These are phyloP conservation scores for Donacobius atricapilla DNA, from an alignment of 2,113 vertebrate species.

Conservation along the genomic window DNA sequence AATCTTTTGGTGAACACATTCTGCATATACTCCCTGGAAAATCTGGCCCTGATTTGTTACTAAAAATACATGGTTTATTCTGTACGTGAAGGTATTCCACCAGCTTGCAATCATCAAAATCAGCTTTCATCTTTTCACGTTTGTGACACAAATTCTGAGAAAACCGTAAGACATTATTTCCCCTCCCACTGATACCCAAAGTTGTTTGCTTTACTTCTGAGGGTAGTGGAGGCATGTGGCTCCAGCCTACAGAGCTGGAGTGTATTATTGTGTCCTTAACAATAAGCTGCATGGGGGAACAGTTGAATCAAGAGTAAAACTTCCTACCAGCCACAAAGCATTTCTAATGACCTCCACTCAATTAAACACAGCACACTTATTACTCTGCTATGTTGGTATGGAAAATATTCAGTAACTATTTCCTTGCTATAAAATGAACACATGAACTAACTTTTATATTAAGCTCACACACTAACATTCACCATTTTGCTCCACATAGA, in stretches of 20 bases:
- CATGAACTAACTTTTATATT: neutral
- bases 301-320: neutral
- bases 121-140: neutral
- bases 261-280: neutral
- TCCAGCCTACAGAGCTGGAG: neutral
- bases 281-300: neutral
- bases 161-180: neutral
- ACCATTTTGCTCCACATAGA: neutral
- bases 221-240: neutral
- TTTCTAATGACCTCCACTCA: neutral
- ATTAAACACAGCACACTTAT: neutral
- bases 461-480: accelerated
- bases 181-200: neutral
- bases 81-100: neutral
- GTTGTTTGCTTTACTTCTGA: neutral
- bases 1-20: neutral
- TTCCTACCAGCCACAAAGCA: neutral
- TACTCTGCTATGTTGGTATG: neutral
- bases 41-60: neutral
- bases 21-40: neutral
- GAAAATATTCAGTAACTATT: neutral
- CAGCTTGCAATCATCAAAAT: neutral
- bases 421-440: neutral
- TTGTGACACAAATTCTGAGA: neutral
- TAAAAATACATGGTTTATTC: neutral